Conservation (phyloP, 2,888 invertebrate species). For the Apodemia duryi region DNA sequence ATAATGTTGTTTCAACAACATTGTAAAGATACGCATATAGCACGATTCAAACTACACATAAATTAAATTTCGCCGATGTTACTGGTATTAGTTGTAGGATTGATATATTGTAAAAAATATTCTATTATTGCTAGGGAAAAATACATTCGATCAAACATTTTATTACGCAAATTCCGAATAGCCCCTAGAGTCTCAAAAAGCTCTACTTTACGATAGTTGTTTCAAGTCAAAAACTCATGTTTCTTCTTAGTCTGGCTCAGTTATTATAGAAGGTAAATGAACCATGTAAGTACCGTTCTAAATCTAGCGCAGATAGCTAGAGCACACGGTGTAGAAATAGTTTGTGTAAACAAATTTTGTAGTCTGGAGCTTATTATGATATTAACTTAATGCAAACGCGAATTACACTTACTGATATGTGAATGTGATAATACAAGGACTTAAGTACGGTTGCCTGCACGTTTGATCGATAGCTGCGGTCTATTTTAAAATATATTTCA, state of each 20-base stretch:
- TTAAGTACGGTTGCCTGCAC: not conserved
- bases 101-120: too few relatives aligned
- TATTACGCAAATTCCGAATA: too few relatives aligned
- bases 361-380: not conserved
- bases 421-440: not conserved
- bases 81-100: too few relatives aligned
- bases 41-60: too few relatives aligned
- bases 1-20: too few relatives aligned
- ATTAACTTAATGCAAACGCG: slow-evolving; percentile 9
- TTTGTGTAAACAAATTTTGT: not conserved
- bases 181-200: too few relatives aligned
- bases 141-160: too few relatives aligned
- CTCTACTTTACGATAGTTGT: too few relatives aligned
- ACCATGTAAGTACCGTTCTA: not conserved
- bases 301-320: not conserved
- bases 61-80: too few relatives aligned
- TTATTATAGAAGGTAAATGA: not conserved
- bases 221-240: not conserved
- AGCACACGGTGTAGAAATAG: not conserved
- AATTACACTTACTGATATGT: not conserved
- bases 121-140: too few relatives aligned
- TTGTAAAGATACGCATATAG: too few relatives aligned
- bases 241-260: not conserved
- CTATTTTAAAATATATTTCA: slow-evolving; percentile 1
- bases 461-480: not conserved